Evolutionary conservation across 1,140 invertebrate species (phyloP).

Genomic region (Nasonia longicornis): DNA sequence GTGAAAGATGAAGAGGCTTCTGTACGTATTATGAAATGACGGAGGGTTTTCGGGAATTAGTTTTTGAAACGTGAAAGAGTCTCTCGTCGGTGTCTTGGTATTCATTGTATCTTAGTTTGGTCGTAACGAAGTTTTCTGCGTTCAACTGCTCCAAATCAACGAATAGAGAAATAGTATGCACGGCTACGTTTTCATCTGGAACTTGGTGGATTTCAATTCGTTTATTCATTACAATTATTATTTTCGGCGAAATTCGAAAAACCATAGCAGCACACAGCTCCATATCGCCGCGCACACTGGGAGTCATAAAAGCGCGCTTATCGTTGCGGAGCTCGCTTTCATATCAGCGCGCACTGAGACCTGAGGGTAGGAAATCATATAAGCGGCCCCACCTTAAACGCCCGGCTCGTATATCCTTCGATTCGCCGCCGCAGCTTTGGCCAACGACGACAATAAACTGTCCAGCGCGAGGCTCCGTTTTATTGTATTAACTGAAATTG

Average conservation of each 20-base stretch:
- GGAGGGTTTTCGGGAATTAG: too few species aligned
- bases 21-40: too few species aligned
- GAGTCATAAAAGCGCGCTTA: constrained; percentile 31
- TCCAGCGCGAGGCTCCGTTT: constrained; percentile 3
- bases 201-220: too few species aligned
- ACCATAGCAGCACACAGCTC: too few species aligned
- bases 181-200: too few species aligned
- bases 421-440: not conserved
- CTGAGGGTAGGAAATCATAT: constrained; percentile 18
- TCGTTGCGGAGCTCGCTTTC: constrained; percentile 1
- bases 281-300: not conserved
- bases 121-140: too few species aligned
- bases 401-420: not conserved
- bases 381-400: constrained; percentile 29
- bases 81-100: too few species aligned
- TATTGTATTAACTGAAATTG: constrained; percentile 43
- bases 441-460: constrained; percentile 31
- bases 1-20: not conserved
- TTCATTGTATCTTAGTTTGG: too few species aligned
- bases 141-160: too few species aligned
- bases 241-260: not conserved
- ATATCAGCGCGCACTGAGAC: not conserved
- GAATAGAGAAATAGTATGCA: too few species aligned
- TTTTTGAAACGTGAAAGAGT: too few species aligned
- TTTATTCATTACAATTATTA: not conserved